Conservation (phyloP, 2,113 vertebrate species). For the Lonchura striata region DNA sequence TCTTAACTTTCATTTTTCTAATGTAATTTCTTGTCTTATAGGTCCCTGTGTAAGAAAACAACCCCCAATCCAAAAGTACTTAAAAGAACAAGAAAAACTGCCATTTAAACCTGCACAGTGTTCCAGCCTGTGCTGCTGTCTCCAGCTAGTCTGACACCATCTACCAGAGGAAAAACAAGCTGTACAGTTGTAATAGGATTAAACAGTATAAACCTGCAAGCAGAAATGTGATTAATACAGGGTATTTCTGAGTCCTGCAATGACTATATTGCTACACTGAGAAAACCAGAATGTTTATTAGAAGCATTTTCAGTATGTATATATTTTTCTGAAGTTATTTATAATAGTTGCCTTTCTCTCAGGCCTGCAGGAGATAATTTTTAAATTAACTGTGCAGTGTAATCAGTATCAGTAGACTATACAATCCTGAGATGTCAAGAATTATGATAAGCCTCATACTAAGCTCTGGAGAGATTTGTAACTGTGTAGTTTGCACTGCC, state of each 20-base stretch:
- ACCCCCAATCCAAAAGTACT: neutral
- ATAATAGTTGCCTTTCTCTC: neutral
- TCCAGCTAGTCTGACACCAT: neutral
- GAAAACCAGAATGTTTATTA: neutral
- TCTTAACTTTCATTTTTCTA: neutral
- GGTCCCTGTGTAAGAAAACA: neutral
- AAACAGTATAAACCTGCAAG: conserved; percentile 11
- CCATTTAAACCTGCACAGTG: neutral
- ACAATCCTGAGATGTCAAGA: conserved; percentile 23
- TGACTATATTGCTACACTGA: neutral
- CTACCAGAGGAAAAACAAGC: neutral
- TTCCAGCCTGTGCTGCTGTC: neutral
- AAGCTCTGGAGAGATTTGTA: conserved; percentile 39
- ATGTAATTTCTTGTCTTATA: neutral
- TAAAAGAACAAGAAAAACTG: neutral
- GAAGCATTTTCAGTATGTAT: neutral
- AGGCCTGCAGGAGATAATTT: conserved; percentile 43
- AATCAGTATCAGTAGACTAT: conserved; percentile 9
- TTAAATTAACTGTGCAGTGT: conserved; percentile 8
- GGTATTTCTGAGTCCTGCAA: neutral
- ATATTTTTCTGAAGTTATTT: conserved; percentile 7
- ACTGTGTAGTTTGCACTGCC: neutral
- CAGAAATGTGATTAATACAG: conserved; percentile 37
- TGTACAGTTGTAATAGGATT: conserved; percentile 32
- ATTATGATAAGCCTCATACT: conserved; percentile 15